Evolutionary conservation across 2,113 vertebrate species (phyloP).

Genomic region (Mirza zaza): DNA sequence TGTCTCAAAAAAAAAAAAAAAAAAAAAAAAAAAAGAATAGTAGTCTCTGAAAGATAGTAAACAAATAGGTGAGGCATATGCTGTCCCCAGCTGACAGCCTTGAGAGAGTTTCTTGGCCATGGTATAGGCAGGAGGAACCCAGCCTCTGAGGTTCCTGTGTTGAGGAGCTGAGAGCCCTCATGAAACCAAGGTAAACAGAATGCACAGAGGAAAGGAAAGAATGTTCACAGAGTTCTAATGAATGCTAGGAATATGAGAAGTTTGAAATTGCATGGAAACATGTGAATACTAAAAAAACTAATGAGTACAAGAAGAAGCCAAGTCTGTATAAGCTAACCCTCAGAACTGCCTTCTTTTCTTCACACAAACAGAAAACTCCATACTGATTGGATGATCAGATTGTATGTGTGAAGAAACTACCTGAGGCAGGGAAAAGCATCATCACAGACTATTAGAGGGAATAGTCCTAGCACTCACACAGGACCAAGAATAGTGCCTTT

Average conservation of each 20-base stretch:
- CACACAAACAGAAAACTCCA: not conserved
- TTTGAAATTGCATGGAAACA: not conserved
- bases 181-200: not conserved
- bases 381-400: not conserved
- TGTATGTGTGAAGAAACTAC: not conserved
- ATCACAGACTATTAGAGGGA: not conserved
- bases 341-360: not conserved
- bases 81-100: not conserved
- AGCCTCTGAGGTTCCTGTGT: not conserved
- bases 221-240: not conserved
- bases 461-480: not conserved
- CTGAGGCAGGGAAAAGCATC: not conserved
- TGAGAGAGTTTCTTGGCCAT: not conserved
- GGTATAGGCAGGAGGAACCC: not conserved
- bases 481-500: not conserved
- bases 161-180: not conserved
- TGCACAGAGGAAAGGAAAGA: not conserved
- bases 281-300: not conserved
- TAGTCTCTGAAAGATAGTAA: not conserved
- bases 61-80: not conserved
- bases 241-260: not conserved
- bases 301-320: not conserved
- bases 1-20: too few species aligned
- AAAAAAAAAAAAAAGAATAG: too few species aligned
- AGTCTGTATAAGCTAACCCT: not conserved